Evolutionary conservation across 2,888 invertebrate species (phyloP), one percentile per base, ranked within the genome.

Genomic region (Malthinus seriepunctatus): DNA sequence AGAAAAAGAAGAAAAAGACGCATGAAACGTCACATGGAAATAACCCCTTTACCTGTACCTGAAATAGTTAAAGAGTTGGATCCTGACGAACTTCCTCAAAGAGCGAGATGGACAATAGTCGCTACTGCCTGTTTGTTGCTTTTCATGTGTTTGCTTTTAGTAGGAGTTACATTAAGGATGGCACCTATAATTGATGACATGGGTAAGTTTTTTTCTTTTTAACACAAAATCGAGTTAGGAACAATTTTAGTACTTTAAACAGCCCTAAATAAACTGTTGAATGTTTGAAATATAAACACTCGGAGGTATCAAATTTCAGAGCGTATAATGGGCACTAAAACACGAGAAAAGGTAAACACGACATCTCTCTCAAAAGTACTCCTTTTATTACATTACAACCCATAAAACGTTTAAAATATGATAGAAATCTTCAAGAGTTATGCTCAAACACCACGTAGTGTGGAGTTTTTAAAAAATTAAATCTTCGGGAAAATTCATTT

Each of bases 181-280:
- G 95, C 95, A 9, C 95, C 95, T 8, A 89, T 95, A 67, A 96
- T 96, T 72, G 95, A 96, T 76, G 95, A 95, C 73, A 92, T 95
- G 90, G 95, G 95, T 95, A 80, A 89, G 91, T 86, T 8, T 44
- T 35, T 10, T 3, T 34, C 8, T 8, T 6, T 10, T 32, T 8
- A 14, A 39, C 8, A 11, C 15, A 7, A 39, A 39, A 12, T 14
- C 8, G 10, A 38, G 11, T 8, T 38, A n/a, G 35, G 35, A n/a
- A 35, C 9, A 35, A 35, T 35, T 35, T 10, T 35, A n/a, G 35
- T 23, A 23, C 23, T 23, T 5, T 23, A 23, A 23, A 5, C 5
- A 23, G 5, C 23, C 23, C 23, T 23, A 23, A 23, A 23, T 23
- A 23, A 23, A 23, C 23, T 5, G 23, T 23, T 23, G 23, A 23